phyloP scores from a whole-genome alignment of 2,888 invertebrate genomes.

The Acleris cristana region DNA sequence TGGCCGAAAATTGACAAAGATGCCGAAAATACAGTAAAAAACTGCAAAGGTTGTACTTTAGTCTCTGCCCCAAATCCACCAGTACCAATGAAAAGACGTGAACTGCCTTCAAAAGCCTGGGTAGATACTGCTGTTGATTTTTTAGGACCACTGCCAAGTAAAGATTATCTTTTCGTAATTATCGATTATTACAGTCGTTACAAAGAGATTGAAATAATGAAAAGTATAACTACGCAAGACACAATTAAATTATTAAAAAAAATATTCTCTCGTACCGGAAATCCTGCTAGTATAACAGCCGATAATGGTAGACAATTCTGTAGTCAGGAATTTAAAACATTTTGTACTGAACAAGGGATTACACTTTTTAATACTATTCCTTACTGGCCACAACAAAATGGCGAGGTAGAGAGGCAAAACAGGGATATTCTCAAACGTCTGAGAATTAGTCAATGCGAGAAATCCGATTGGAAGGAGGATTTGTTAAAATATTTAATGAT shows the following conservation, averaged over 20 bases:
- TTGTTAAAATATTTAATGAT: constrained; percentile 10
- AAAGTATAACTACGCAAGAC: too few relatives aligned
- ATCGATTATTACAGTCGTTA: too few relatives aligned
- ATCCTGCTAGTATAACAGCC: constrained; percentile 7
- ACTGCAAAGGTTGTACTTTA: too few relatives aligned
- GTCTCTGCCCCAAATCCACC: too few relatives aligned
- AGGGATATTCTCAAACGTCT: constrained; percentile 1
- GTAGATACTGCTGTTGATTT: too few relatives aligned
- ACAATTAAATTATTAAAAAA: not conserved
- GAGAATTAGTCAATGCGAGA: constrained; percentile 1
- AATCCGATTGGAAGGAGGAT: constrained; percentile 38
- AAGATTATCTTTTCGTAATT: too few relatives aligned
- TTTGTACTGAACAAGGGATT: constrained; percentile 9
- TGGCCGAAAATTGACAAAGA: too few relatives aligned
- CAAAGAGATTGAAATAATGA: too few relatives aligned
- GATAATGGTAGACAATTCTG: constrained; percentile 17
- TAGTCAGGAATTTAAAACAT: constrained; percentile 7
- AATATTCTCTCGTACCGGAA: constrained; percentile 7
- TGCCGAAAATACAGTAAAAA: too few relatives aligned
- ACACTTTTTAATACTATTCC: not conserved
- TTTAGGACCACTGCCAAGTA: too few relatives aligned
- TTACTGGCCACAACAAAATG: constrained; percentile 7
- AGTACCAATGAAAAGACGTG: too few relatives aligned
- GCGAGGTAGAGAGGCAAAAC: constrained; percentile 3
- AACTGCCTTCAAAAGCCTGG: too few relatives aligned